Conservation (phyloP, 2,113 vertebrate species). For the Pionites leucogaster region DNA sequence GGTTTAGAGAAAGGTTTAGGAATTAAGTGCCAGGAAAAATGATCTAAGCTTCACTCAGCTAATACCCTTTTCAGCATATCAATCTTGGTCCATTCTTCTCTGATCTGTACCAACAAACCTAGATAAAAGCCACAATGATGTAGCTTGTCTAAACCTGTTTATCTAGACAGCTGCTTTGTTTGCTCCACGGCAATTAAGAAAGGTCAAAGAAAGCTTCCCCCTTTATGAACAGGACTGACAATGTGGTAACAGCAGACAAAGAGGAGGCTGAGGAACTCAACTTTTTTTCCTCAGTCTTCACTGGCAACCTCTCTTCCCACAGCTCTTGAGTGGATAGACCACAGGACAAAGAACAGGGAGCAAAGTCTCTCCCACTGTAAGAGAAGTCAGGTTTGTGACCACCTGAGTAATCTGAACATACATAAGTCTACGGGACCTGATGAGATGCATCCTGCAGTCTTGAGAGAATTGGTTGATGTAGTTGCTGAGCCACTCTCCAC, state of each 20-base stretch:
- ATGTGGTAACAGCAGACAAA: not conserved
- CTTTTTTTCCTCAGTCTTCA: not conserved
- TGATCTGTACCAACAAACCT: not conserved
- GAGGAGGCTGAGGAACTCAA: not conserved
- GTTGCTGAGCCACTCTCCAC: not conserved
- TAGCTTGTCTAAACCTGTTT: not conserved
- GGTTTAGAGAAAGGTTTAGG: not conserved
- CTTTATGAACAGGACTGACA: accelerated
- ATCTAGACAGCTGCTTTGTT: not conserved
- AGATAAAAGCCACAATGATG: not conserved
- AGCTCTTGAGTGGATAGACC: not conserved
- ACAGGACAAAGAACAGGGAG: not conserved
- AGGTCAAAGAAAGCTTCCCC: not conserved
- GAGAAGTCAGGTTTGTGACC: not conserved
- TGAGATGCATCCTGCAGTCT: not conserved
- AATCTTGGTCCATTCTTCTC: not conserved
- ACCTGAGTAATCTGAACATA: not conserved
- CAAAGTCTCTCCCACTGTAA: not conserved
- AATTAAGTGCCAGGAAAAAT: not conserved
- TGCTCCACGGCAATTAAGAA: not conserved
- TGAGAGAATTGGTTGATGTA: not conserved
- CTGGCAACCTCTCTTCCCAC: not conserved
- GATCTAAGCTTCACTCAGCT: not conserved
- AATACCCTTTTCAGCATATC: not conserved
- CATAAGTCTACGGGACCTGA: not conserved